Conservation (phyloP, 1,140 invertebrate genomes). For the Catajapyx aquilonaris region DNA sequence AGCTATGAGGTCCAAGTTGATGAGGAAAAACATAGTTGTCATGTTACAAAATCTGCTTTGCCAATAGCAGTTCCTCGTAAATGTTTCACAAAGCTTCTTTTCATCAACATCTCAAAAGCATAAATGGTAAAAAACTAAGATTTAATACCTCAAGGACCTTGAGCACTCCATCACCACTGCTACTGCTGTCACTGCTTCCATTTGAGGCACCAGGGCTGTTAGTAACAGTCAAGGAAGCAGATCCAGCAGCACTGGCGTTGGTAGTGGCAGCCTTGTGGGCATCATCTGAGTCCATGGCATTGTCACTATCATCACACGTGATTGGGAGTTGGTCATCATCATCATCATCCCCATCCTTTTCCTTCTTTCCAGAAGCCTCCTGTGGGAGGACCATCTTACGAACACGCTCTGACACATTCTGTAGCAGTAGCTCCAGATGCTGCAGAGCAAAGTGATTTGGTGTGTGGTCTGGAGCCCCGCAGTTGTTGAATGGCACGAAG, state of each 20-base stretch:
- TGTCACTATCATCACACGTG: background rate
- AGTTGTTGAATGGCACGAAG: conserved; percentile 54
- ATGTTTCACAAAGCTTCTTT: no score
- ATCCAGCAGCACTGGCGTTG: conserved; percentile 23
- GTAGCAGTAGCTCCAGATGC: conserved; percentile 38
- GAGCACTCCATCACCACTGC: background rate
- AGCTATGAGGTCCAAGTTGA: no score
- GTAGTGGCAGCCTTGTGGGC: no score
- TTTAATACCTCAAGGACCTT: background rate
- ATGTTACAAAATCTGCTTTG: no score
- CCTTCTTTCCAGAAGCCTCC: conserved; percentile 9
- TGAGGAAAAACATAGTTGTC: no score
- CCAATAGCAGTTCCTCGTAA: no score
- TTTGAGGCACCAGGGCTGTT: no score
- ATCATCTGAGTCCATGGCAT: background rate
- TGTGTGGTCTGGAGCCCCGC: conserved; percentile 45
- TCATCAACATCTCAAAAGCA: no score
- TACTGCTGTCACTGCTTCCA: no score
- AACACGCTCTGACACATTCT: conserved; percentile 25
- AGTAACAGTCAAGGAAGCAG: conserved; percentile 9
- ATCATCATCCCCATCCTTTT: background rate
- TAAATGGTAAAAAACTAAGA: background rate
- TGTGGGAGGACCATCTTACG: conserved; percentile 20
- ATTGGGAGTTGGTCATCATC: background rate
- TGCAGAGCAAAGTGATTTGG: conserved; percentile 40